phyloP scores from a whole-genome alignment of 2,888 invertebrate genomes.

The Aproaerema taeniolella region DNA sequence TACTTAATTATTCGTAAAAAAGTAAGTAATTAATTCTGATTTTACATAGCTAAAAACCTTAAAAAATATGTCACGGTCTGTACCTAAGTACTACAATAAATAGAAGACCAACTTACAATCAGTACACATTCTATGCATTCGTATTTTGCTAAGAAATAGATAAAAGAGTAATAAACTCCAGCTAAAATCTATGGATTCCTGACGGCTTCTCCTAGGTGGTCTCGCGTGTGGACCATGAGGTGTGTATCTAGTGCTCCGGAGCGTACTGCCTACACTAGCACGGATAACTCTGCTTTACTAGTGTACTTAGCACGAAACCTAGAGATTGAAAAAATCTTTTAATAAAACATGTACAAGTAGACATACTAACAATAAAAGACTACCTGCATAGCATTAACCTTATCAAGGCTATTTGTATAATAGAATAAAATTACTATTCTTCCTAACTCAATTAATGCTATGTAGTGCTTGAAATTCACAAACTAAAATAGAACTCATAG shows the following conservation, averaged over 20 bases:
- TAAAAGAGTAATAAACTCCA: slow-evolving; percentile 57
- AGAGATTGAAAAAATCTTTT: slow-evolving; percentile 76
- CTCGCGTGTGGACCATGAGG: slow-evolving; percentile 69
- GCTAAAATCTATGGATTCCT: slow-evolving; percentile 67
- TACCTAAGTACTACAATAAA: slow-evolving; percentile 75
- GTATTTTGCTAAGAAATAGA: slow-evolving; percentile 59
- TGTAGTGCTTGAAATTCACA: slow-evolving; percentile 48
- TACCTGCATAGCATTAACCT: slow-evolving; percentile 71
- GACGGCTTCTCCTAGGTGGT: slow-evolving; percentile 72
- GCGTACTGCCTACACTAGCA: slow-evolving; percentile 77
- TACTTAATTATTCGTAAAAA: slow-evolving; percentile 64
- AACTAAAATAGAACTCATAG: slow-evolving; percentile 31
- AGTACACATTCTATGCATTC: slow-evolving; percentile 64
- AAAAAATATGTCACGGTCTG: slow-evolving; percentile 65
- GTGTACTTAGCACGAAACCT: slow-evolving; percentile 78
- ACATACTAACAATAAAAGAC: slow-evolving; percentile 46
- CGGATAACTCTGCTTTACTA: slow-evolving; percentile 73
- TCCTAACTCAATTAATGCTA: slow-evolving; percentile 65
- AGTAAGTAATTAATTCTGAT: slow-evolving; percentile 47
- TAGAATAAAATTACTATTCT: slow-evolving; percentile 24
- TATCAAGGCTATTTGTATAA: slow-evolving; percentile 43
- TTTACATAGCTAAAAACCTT: slow-evolving; percentile 63
- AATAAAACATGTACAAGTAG: slow-evolving; percentile 54
- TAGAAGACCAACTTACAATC: slow-evolving; percentile 72
- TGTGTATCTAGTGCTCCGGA: slow-evolving; percentile 75